Base-by-base conservation (phyloP, 2,113 vertebrate species). In the Oncorhynchus masou region DNA sequence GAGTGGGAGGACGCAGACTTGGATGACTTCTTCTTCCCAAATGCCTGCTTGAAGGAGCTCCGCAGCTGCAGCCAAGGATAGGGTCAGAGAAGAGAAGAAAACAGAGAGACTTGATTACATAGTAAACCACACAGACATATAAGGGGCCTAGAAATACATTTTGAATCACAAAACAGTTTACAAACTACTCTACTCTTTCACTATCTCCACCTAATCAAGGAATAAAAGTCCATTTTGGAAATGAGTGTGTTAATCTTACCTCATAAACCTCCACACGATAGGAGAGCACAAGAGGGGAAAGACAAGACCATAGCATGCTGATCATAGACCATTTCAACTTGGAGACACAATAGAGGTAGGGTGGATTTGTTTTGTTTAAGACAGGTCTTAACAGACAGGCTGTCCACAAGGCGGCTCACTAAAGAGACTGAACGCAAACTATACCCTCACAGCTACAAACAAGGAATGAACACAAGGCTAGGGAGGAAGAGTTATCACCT, bases 41-140 rank as follows among this genome's bases (percentile, higher is more conserved):
- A 96, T 57, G 95, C 95, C 92, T 96, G 95, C 87, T 96, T 96
- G 91, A 96, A 96, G 74, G 95, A 96, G 83, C 95, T 96, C 88
- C 95, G 93, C 81, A 96, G 90, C 95, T 96, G 90, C 81, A 90
- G 45, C 16, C 9, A 19, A 2, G 45, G 45, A 39, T 15, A 91
- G 11, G 62, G 62, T 74, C 60, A 48, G 29, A 29, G 24, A 13
- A 48, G 22, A 65, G n/a, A 15, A 16, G 20, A 24, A 9, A 54
- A 22, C 13, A 62, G 16, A 62, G n/a, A 62, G 9, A 24, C 59
- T 2, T 22, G n/a, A 3, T 13, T 16, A 62, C 65, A 67, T 27
- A 67, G 24, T 67, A 29, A 25, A 67, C 4, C 22, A 64, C 62
- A 64, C 22, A 62, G 6, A 22, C n/a, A 22, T 9, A 62, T 22